phyloP scores from a whole-genome alignment of 1,140 invertebrate species.

The Helicoverpa armigera region DNA sequence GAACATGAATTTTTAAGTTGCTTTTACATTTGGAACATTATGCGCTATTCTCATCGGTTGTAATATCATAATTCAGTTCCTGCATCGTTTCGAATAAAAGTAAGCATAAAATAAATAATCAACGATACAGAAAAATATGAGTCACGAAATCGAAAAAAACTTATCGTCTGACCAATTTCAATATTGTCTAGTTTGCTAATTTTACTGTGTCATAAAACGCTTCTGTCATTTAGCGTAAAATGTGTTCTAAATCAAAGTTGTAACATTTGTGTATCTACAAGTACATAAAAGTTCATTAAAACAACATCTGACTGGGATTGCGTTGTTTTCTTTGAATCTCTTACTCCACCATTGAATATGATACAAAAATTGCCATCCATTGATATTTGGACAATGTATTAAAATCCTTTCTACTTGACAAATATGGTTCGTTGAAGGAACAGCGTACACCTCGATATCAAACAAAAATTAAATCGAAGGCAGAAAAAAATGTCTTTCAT shows the following conservation, averaged over 20 bases:
- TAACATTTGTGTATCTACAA: background rate
- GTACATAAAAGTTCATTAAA: background rate
- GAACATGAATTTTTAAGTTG: background rate
- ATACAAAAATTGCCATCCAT: background rate
- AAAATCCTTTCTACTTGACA: background rate
- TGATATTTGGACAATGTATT: constrained; percentile 1
- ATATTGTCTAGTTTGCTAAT: background rate
- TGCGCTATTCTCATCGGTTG: too few relatives aligned
- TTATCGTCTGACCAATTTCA: background rate
- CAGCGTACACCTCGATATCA: background rate
- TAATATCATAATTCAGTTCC: background rate
- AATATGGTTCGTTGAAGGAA: background rate
- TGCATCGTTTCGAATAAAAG: background rate
- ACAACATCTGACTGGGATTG: background rate
- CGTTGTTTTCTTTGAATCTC: constrained; percentile 1
- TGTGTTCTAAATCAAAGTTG: constrained; percentile 25
- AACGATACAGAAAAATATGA: background rate
- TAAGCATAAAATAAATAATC: constrained; percentile 22
- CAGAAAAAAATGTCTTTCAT: background rate
- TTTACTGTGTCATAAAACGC: constrained; percentile 19
- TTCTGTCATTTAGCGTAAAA: background rate
- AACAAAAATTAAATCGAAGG: background rate
- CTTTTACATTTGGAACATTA: too few relatives aligned
- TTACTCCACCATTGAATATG: background rate
- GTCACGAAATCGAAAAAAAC: background rate